phyloP scores from a whole-genome alignment of 2,113 vertebrate species.

The Hyperopisus bebe region DNA sequence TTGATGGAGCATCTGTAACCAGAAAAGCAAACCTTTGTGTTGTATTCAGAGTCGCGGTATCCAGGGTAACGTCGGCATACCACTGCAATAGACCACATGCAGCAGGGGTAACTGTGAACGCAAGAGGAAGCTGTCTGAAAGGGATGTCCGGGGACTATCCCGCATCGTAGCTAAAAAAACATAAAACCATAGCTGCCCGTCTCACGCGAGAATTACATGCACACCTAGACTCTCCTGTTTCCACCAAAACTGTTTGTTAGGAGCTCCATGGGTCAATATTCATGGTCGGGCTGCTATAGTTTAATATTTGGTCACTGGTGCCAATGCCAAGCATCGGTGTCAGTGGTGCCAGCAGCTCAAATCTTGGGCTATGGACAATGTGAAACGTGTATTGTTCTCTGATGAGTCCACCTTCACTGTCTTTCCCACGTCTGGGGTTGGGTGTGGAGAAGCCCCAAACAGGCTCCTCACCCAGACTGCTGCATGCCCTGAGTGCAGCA shows the following conservation, averaged over 20 bases:
- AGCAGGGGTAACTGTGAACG: not conserved
- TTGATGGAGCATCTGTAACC: not conserved
- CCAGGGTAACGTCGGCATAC: not conserved
- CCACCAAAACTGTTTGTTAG: no score
- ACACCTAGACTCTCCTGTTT: not conserved
- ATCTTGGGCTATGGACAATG: no score
- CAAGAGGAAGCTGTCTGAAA: not conserved
- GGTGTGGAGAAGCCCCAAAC: no score
- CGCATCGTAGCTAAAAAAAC: not conserved
- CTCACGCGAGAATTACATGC: not conserved
- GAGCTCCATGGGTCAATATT: not conserved
- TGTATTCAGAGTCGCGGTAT: not conserved
- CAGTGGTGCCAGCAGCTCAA: no score
- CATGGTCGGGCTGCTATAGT: no score
- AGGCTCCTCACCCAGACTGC: no score
- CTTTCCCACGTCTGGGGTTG: no score
- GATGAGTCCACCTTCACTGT: no score
- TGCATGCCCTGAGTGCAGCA: no score
- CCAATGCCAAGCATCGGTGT: no score
- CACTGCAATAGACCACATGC: not conserved
- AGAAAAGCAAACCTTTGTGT: not conserved
- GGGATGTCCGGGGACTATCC: not conserved
- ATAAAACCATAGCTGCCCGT: not conserved
- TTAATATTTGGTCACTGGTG: no score
- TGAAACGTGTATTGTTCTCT: no score